These are phyloP conservation scores for Clavelina lepadiformis DNA, from an alignment of 23 tunicate genomes.

Conservation along the genomic window DNA sequence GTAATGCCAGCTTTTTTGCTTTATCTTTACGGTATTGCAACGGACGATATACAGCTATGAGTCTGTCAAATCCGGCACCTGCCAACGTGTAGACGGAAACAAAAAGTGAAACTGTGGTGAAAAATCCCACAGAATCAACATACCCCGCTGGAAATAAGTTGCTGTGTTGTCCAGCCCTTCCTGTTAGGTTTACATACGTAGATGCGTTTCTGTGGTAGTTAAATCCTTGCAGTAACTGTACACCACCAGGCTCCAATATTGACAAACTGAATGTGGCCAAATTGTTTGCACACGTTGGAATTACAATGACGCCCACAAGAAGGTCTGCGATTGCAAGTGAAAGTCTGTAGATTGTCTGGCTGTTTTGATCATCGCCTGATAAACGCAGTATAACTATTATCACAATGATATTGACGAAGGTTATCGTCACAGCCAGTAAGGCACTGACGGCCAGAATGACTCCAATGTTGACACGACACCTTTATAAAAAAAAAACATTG, in stretches of 20 bases:
- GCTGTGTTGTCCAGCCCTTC: background rate
- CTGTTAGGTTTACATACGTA: background rate
- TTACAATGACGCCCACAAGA: conserved; percentile 49
- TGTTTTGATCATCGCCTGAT: conserved; percentile 30
- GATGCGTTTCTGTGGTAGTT: background rate
- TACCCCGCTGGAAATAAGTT: conserved; percentile 7
- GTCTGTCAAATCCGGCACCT: conserved; percentile 67
- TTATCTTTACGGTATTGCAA: conserved; percentile 39
- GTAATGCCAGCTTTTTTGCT: conserved; percentile 40
- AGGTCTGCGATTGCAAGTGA: too few species aligned
- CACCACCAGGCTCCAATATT: background rate
- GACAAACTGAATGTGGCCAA: conserved; percentile 4
- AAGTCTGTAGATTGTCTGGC: conserved; percentile 42
- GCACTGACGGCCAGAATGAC: conserved; percentile 24
- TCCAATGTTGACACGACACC: conserved; percentile 31
- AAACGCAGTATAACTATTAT: conserved; percentile 16
- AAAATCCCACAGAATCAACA: conserved; percentile 50
- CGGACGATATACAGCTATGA: conserved; percentile 54
- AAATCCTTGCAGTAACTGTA: conserved; percentile 9
- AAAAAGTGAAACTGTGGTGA: conserved; percentile 47
- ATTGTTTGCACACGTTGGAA: conserved; percentile 40
- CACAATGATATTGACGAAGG: conserved; percentile 21
- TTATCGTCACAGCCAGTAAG: conserved; percentile 11
- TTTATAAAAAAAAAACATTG: too few species aligned
- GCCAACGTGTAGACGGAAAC: conserved; percentile 64